Conservation (phyloP, 2,888 invertebrate species). For the Trissoscelio sp. region DNA sequence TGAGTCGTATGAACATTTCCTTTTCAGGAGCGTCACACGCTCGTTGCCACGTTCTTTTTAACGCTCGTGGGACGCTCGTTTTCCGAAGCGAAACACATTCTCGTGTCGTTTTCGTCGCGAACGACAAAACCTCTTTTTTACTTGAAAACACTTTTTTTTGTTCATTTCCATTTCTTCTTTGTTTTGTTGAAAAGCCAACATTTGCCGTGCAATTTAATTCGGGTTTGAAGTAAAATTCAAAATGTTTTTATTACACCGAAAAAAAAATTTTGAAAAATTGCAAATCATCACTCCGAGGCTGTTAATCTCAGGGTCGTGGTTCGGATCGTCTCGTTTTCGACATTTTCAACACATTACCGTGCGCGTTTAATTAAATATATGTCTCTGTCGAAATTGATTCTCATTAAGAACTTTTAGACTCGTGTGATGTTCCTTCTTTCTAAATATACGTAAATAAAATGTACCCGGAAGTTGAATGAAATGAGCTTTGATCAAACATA, state of each 20-base stretch:
- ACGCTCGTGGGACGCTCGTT: slow-evolving; percentile 64
- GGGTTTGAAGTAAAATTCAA: slow-evolving; percentile 17
- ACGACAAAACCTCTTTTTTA: no score
- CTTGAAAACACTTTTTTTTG: not conserved
- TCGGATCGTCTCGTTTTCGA: slow-evolving; percentile 9
- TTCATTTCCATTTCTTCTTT: not conserved
- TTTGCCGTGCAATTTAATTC: slow-evolving; percentile 17
- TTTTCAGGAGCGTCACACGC: slow-evolving; percentile 68
- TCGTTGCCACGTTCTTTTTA: slow-evolving; percentile 66
- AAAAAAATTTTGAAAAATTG: slow-evolving; percentile 22
- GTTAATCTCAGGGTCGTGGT: slow-evolving; percentile 27
- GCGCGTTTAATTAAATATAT: slow-evolving; percentile 43
- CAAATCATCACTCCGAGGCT: slow-evolving; percentile 28
- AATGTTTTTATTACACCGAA: not conserved
- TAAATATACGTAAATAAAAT: slow-evolving; percentile 52
- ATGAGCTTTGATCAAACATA: slow-evolving; percentile 26
- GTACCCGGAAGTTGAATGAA: slow-evolving; percentile 49
- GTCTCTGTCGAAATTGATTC: slow-evolving; percentile 23
- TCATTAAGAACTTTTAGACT: slow-evolving; percentile 36
- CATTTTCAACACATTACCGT: slow-evolving; percentile 7
- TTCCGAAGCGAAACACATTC: slow-evolving; percentile 58
- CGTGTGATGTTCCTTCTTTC: slow-evolving; percentile 38
- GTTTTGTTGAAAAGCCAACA: not conserved
- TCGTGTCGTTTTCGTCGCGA: slow-evolving; percentile 32
- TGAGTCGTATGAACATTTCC: slow-evolving; percentile 69